Conservation (phyloP, 2,113 vertebrate genomes). For the Brachionichthys hirsutus region DNA sequence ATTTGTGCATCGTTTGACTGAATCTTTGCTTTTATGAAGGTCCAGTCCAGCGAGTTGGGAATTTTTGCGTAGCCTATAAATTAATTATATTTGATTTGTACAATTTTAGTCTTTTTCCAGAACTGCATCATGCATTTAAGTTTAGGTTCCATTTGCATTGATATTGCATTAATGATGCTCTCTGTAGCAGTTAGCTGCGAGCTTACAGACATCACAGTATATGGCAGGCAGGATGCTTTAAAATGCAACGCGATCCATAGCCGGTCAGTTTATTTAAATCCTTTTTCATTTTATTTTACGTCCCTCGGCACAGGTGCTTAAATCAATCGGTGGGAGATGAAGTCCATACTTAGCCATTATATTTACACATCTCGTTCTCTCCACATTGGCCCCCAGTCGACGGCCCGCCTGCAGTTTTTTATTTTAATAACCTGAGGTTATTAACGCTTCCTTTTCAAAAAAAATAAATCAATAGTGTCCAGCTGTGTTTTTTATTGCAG, state of each 20-base stretch:
- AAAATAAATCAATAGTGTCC: neutral
- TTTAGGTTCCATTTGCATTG: neutral
- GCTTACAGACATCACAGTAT: slow-evolving; percentile 39
- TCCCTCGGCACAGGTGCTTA: neutral
- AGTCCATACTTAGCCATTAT: neutral
- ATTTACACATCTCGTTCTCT: neutral
- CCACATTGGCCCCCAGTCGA: neutral
- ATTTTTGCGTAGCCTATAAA: no score
- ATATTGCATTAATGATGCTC: slow-evolving; percentile 33
- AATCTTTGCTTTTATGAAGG: no score
- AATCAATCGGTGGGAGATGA: neutral
- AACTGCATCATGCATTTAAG: no score
- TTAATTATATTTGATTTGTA: neutral
- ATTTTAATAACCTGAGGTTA: neutral
- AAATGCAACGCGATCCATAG: slow-evolving; percentile 4
- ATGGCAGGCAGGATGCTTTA: slow-evolving; percentile 1
- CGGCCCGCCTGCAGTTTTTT: neutral
- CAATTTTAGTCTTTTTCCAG: neutral
- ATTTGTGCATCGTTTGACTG: no score
- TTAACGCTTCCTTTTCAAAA: neutral
- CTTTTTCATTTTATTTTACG: neutral
- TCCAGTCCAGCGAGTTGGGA: no score
- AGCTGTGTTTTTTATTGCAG: no score
- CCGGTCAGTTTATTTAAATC: neutral
- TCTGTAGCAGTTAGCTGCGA: slow-evolving; percentile 20